Conservation (phyloP, 1,140 invertebrate genomes). For the Streblospio benedicti region DNA sequence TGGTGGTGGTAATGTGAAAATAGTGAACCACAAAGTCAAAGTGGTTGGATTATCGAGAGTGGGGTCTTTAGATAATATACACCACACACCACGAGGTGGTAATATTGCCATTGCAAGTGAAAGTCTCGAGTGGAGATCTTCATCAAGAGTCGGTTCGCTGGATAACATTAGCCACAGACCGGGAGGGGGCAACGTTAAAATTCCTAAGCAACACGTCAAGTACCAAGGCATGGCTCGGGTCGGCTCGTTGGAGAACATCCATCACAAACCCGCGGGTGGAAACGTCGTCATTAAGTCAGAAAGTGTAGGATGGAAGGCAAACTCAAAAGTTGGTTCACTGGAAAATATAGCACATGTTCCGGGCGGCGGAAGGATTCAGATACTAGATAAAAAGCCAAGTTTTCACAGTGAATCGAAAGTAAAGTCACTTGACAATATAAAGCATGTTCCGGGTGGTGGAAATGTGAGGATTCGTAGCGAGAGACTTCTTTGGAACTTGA, state of each 20-base stretch:
- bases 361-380: neutral
- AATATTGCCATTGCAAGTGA: neutral
- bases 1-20: neutral
- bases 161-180: neutral
- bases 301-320: neutral
- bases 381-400: conserved; percentile 2
- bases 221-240: neutral
- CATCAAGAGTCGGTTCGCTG: neutral
- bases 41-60: no score
- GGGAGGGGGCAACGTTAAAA: neutral
- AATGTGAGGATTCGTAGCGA: neutral
- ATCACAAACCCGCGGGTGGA: conserved; percentile 1
- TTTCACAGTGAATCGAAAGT: conserved; percentile 1
- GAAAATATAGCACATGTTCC: neutral
- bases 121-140: neutral
- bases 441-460: no score
- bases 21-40: no score
- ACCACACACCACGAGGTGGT: neutral
- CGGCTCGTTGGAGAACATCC: neutral
- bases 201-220: neutral
- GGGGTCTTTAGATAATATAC: neutral
- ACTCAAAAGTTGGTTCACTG: neutral
- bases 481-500: neutral
- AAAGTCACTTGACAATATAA: neutral
- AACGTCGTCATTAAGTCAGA: neutral